These are phyloP conservation scores for Columba livia DNA, from an alignment of 2,113 vertebrate genomes.

Conservation along the genomic window DNA sequence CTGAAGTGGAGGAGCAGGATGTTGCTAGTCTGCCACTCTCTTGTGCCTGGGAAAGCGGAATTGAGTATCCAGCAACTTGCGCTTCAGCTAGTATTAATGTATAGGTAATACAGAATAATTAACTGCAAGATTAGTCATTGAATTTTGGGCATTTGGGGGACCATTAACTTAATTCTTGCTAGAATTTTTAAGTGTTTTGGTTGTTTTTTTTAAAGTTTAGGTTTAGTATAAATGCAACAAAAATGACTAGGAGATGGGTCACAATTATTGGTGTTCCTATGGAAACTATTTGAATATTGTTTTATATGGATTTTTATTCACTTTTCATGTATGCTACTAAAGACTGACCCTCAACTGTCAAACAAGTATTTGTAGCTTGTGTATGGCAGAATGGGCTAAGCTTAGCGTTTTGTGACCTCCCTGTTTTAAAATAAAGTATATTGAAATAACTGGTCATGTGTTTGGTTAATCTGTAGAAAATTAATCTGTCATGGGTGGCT, in stretches of 20 bases:
- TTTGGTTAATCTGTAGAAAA: background rate
- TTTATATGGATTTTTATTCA: slow-evolving; percentile 85
- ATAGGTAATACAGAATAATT: slow-evolving; percentile 69
- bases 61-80: slow-evolving; percentile 82
- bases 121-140: slow-evolving; percentile 57
- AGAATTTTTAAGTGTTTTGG: slow-evolving; percentile 60
- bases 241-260: slow-evolving; percentile 86
- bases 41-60: slow-evolving; percentile 87
- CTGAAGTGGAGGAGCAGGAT: slow-evolving; percentile 77
- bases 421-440: slow-evolving; percentile 81
- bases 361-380: slow-evolving; percentile 85
- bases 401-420: slow-evolving; percentile 72
- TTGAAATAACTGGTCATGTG: slow-evolving; percentile 64
- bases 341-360: slow-evolving; percentile 66
- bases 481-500: background rate
- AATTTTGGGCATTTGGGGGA: slow-evolving; percentile 71
- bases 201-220: slow-evolving; percentile 54
- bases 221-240: slow-evolving; percentile 71
- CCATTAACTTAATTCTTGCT: slow-evolving; percentile 79
- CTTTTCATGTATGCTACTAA: slow-evolving; percentile 76
- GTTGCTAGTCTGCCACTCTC: slow-evolving; percentile 77
- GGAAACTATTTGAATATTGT: slow-evolving; percentile 93
- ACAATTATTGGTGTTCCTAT: slow-evolving; percentile 95
- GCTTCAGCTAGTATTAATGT: slow-evolving; percentile 82
- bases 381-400: slow-evolving; percentile 61